These are phyloP conservation scores for Tor tambroides DNA, from an alignment of 2,113 vertebrate genomes.

Conservation along the genomic window DNA sequence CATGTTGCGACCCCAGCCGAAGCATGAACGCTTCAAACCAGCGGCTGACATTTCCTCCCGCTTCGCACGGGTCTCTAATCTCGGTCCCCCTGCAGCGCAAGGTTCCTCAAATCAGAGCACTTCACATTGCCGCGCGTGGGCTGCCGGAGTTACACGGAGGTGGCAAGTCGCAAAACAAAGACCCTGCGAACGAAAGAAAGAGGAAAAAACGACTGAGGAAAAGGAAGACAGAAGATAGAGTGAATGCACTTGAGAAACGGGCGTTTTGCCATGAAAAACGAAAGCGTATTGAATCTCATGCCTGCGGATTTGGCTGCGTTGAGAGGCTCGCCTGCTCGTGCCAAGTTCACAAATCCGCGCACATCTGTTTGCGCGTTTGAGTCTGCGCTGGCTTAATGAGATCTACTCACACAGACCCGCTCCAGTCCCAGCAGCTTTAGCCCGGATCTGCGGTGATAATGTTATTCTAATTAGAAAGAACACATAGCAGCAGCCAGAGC, in stretches of 20 bases:
- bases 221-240: conserved; percentile 4
- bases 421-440: conserved; percentile 25
- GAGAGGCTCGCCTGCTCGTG: conserved; percentile 33
- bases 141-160: neutral
- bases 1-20: neutral
- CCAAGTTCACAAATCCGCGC: conserved; percentile 47
- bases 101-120: neutral
- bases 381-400: conserved; percentile 32
- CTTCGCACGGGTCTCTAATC: conserved; percentile 17
- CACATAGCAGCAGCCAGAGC: neutral
- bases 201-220: neutral
- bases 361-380: conserved; percentile 47
- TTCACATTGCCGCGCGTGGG: conserved; percentile 44
- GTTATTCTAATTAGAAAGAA: conserved; percentile 34
- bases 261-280: conserved; percentile 40
- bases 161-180: conserved; percentile 20
- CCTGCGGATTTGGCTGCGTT: conserved; percentile 49
- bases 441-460: neutral
- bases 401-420: conserved; percentile 17
- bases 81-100: conserved; percentile 10
- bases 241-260: conserved; percentile 27
- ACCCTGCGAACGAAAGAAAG: neutral
- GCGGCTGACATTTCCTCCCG: conserved; percentile 36
- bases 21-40: conserved; percentile 14
- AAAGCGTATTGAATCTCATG: conserved; percentile 36